phyloP scores from a whole-genome alignment of 2,113 vertebrate species.

The Gobio gobio region DNA sequence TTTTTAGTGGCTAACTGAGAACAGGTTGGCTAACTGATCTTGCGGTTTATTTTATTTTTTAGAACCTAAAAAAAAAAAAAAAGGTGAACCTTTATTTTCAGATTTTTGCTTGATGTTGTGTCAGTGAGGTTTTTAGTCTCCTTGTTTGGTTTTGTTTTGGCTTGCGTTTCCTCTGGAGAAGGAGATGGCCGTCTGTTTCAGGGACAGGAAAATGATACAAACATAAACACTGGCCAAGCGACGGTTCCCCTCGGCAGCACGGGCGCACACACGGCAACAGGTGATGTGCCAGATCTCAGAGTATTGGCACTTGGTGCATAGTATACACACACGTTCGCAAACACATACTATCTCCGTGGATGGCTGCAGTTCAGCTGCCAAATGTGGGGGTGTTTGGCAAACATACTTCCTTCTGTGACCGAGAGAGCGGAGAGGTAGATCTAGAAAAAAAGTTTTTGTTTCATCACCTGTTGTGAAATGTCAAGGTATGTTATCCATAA shows the following conservation, averaged over 20 bases:
- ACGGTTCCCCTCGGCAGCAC: slow-evolving; percentile 47
- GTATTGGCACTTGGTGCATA: slow-evolving; percentile 42
- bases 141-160: slow-evolving; percentile 44
- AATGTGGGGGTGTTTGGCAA: slow-evolving; percentile 63
- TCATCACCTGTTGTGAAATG: slow-evolving; percentile 74
- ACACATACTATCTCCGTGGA: slow-evolving; percentile 67
- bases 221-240: slow-evolving; percentile 62
- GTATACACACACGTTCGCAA: slow-evolving; percentile 48
- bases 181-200: slow-evolving; percentile 55
- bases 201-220: slow-evolving; percentile 51
- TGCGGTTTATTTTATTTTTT: not conserved
- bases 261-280: slow-evolving; percentile 46
- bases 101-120: slow-evolving; percentile 37
- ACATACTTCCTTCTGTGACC: not conserved
- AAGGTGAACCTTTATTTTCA: slow-evolving; percentile 1
- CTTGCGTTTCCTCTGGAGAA: slow-evolving; percentile 48
- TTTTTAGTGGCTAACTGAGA: not conserved
- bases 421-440: slow-evolving; percentile 58
- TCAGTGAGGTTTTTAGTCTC: slow-evolving; percentile 34
- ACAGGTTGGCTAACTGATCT: not conserved
- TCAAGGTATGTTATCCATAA: slow-evolving; percentile 63
- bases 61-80: too few relatives aligned
- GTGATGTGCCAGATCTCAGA: slow-evolving; percentile 48
- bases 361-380: slow-evolving; percentile 73
- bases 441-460: slow-evolving; percentile 69